phyloP scores from a whole-genome alignment of 37 sponge, comb jelly and placozoan species.

The Geodia barretti region DNA sequence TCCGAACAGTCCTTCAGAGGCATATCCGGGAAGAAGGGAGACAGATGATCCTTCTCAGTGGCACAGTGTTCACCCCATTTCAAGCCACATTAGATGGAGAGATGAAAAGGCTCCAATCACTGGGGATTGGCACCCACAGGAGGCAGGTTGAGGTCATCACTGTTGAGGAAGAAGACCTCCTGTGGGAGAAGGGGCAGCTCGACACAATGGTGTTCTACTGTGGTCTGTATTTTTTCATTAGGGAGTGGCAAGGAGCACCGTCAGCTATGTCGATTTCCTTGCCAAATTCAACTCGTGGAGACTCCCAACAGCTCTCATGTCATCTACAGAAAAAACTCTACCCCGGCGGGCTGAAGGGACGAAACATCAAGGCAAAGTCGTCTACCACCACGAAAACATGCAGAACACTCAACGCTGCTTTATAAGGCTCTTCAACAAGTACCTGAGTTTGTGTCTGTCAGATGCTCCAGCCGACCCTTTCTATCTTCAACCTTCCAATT shows the following conservation, averaged over 20 bases:
- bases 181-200: no score
- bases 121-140: neutral
- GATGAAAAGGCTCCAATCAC: no score
- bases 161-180: no score
- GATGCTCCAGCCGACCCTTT: neutral
- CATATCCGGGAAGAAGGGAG: no score
- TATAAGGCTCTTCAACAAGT: neutral
- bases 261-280: neutral
- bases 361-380: neutral
- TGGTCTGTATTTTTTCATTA: neutral
- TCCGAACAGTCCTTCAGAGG: no score
- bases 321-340: neutral
- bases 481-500: neutral
- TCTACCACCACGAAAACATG: neutral
- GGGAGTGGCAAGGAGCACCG: neutral
- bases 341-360: neutral
- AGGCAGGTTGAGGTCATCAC: no score
- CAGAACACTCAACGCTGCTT: neutral
- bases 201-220: neutral
- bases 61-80: no score
- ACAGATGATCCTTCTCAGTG: no score
- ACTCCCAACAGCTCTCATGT: neutral
- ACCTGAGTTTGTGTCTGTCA: neutral
- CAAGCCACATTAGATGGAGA: no score
- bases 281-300: neutral